These are phyloP conservation scores for Microplitis manilae DNA, from an alignment of 2,888 invertebrate species.

Conservation along the genomic window DNA sequence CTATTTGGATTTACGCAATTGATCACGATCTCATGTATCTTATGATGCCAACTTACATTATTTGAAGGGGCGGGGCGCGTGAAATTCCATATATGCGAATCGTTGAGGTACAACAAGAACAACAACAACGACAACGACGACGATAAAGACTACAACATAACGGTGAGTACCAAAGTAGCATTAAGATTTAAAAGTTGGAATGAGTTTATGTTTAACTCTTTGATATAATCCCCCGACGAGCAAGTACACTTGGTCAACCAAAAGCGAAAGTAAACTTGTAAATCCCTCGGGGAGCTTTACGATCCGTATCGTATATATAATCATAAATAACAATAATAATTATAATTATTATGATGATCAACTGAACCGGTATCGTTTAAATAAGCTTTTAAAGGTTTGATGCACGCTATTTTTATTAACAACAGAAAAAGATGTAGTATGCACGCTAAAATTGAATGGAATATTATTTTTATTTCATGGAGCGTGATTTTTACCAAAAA, in stretches of 20 bases:
- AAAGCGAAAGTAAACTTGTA: slow-evolving; percentile 15
- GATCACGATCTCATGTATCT: slow-evolving; percentile 27
- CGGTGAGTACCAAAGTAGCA: neutral
- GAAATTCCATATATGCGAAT: slow-evolving; percentile 39
- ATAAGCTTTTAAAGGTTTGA: neutral
- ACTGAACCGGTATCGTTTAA: neutral
- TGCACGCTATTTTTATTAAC: slow-evolving; percentile 12
- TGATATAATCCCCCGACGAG: neutral
- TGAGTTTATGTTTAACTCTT: neutral
- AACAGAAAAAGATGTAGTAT: neutral
- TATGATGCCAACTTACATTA: neutral
- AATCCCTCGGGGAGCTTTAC: slow-evolving; percentile 18
- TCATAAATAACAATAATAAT: slow-evolving; percentile 15
- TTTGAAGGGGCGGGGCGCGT: slow-evolving; percentile 17
- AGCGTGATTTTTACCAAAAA: slow-evolving; percentile 13
- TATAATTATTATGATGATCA: slow-evolving; percentile 3
- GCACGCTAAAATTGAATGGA: slow-evolving; percentile 36
- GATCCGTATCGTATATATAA: neutral
- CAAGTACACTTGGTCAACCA: neutral
- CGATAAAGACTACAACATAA: neutral
- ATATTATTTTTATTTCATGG: neutral
- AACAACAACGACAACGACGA: neutral
- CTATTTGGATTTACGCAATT: slow-evolving; percentile 46
- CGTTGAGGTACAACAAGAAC: slow-evolving; percentile 15
- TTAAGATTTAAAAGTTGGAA: neutral